Percentiles rank a stretch among this genome's conserved stretches.
These are phyloP conservation scores for Sarcophaga carnaria DNA, from an alignment of 2,888 invertebrate genomes.

Conservation along the genomic window DNA sequence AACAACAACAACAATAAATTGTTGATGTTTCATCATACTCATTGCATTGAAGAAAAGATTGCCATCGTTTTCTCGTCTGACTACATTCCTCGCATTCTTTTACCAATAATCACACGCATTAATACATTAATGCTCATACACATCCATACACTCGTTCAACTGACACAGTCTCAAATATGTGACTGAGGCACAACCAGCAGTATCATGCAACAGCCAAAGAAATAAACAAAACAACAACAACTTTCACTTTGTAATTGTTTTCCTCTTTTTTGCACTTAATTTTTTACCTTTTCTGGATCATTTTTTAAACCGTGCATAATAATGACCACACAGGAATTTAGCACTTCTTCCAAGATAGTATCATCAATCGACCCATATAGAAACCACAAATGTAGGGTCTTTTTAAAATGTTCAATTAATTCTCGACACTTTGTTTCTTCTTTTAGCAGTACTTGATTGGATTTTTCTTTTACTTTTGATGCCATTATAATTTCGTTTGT, in stretches of 20 bases:
- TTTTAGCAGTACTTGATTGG: slow-evolving; percentile 43
- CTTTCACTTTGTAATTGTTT: slow-evolving; percentile 45
- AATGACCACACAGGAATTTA: slow-evolving; percentile 74
- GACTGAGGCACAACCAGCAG: not conserved
- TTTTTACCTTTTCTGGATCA: slow-evolving; percentile 57
- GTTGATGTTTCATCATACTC: slow-evolving; percentile 8
- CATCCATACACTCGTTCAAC: slow-evolving; percentile 15
- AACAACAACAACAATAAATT: too few relatives aligned
- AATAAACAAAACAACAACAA: slow-evolving; percentile 31
- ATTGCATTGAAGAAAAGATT: slow-evolving; percentile 5
- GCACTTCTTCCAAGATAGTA: slow-evolving; percentile 57
- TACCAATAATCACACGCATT: slow-evolving; percentile 25
- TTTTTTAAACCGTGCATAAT: slow-evolving; percentile 73
- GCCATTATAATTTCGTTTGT: slow-evolving; percentile 54
- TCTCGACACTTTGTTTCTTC: slow-evolving; percentile 59
- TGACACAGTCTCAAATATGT: not conserved
- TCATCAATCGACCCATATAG: slow-evolving; percentile 44
- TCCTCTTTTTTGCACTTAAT: not conserved
- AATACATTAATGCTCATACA: slow-evolving; percentile 1
- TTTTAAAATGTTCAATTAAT: slow-evolving; percentile 66
- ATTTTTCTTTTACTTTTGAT: slow-evolving; percentile 64
- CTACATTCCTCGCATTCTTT: slow-evolving; percentile 50
- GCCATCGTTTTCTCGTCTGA: slow-evolving; percentile 14
- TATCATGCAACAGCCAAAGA: slow-evolving; percentile 4
- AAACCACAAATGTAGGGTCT: slow-evolving; percentile 69